Evolutionary conservation across 2,797 vertebrate species (phyloP), one percentile per base, ranked within the genome.

Genomic region (Myiotriccus ornatus): DNA sequence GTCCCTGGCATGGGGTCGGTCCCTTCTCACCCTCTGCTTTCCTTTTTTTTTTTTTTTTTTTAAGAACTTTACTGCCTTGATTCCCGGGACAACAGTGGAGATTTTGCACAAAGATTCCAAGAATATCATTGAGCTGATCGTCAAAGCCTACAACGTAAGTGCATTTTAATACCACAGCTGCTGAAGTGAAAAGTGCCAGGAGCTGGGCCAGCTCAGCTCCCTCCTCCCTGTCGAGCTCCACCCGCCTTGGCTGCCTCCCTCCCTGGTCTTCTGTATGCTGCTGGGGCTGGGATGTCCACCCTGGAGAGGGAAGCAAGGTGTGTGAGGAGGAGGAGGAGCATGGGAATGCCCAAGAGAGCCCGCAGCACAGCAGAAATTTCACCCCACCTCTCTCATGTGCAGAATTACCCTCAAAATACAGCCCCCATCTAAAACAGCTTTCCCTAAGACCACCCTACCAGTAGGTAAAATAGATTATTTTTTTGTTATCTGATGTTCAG

Each of bases 81-180:
- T 99, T 85, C 99, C 99, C 55, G 99, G 99, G 91, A 99, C 99
- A 7, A 99, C 99, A 1, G 99, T 99, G 44, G 99, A 99, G 96
- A 99, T 99, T 98, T 97, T 99, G 93, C 98, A 99, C 71, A 98
- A 98, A 97, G 99, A 99, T 97, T 99, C 99, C 32, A 99, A 99
- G 97, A 99, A 99, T 82, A 99, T 99, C 30, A 99, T 99, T n/a
- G 99, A 99, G 68, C 98, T 99, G 90, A 99, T 99, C 12, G 97
- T 99, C 73, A 97, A 98, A 28, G 99, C 99, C 2, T 99, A 99
- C 96, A 99, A 98, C 4, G 99, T 99, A 97, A 99, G 99, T 83
- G 89, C 17, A 12, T 62, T 94, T 91, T 79, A 83, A 85, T 71
- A 32, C 34, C 3, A 4, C 74, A 90, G 91, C 91, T 95, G 91